Evolutionary conservation across 2,888 invertebrate species (phyloP).

Genomic region (Thecocarcelia acutangulata): DNA sequence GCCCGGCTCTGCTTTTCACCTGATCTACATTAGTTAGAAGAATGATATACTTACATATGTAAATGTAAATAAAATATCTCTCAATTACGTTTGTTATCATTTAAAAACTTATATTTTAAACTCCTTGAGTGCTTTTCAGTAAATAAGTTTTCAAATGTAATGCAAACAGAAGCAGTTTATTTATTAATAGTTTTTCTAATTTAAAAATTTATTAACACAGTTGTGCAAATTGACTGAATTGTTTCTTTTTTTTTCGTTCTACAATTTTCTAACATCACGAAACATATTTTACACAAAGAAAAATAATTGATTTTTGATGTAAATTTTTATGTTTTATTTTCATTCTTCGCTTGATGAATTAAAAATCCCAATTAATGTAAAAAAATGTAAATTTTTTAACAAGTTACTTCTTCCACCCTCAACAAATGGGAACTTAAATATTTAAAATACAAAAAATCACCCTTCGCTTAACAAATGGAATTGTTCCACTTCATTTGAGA

Average conservation of each 20-base stretch:
- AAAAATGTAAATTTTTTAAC: conserved; percentile 56
- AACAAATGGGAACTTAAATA: conserved; percentile 11
- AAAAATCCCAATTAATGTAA: conserved; percentile 57
- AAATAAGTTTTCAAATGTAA: no score
- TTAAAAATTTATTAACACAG: conserved; percentile 9
- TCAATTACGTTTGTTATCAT: no score
- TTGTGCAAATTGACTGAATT: conserved; percentile 27
- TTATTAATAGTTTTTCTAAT: conserved; percentile 9
- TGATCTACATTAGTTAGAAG: no score
- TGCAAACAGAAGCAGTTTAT: conserved; percentile 12
- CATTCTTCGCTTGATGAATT: conserved; percentile 15
- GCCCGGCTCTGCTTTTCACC: no score
- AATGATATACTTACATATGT: no score
- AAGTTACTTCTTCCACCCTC: conserved; percentile 49
- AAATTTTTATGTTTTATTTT: conserved; percentile 46
- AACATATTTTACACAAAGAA: conserved; percentile 30
- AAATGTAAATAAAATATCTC: no score
- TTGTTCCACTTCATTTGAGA: conserved; percentile 61
- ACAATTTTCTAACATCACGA: background rate
- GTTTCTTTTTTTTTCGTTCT: background rate
- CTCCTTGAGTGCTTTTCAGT: no score
- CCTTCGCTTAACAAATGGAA: conserved; percentile 53
- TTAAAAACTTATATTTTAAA: no score
- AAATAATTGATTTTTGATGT: conserved; percentile 59
- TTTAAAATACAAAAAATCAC: conserved; percentile 45